A percentile compares a stretch with the other conserved stretches of the same genome.
These are phyloP conservation scores for Diplosoma virens DNA, from an alignment of 23 tunicate species.

Conservation along the genomic window DNA sequence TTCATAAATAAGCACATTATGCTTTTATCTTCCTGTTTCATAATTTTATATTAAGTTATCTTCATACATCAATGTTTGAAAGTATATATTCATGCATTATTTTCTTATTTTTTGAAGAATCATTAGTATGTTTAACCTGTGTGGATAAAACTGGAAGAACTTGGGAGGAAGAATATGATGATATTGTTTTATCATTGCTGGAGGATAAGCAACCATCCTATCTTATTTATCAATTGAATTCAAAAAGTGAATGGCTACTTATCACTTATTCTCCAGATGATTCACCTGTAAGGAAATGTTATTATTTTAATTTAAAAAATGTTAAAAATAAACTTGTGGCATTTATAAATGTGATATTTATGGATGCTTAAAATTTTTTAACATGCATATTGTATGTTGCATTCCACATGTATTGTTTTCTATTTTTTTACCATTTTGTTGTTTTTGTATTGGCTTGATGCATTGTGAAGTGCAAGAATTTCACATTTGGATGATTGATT, in stretches of 20 bases:
- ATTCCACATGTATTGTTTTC: no score
- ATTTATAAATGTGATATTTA: no score
- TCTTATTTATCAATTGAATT: slow-evolving; percentile 40
- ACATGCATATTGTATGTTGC: no score
- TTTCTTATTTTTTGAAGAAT: slow-evolving; percentile 6
- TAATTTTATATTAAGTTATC: neutral
- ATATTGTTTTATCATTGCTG: slow-evolving; percentile 15
- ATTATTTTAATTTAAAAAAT: no score
- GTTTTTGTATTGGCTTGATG: no score
- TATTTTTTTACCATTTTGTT: no score
- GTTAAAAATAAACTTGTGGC: no score
- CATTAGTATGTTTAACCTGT: slow-evolving; percentile 10
- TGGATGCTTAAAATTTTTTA: no score
- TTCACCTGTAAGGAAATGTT: slow-evolving; percentile 48
- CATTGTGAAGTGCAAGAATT: no score
- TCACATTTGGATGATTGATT: no score
- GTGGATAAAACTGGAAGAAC: slow-evolving; percentile 16
- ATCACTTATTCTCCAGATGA: slow-evolving; percentile 81
- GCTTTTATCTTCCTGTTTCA: neutral
- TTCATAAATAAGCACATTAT: neutral
- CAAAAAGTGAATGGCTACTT: slow-evolving; percentile 61
- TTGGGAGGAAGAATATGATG: slow-evolving; percentile 42
- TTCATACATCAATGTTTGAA: neutral
- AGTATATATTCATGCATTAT: no score
- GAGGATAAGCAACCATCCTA: slow-evolving; percentile 71